Evolutionary conservation across 2,797 vertebrate genomes (phyloP).

Genomic region (Phoebastria nigripes): DNA sequence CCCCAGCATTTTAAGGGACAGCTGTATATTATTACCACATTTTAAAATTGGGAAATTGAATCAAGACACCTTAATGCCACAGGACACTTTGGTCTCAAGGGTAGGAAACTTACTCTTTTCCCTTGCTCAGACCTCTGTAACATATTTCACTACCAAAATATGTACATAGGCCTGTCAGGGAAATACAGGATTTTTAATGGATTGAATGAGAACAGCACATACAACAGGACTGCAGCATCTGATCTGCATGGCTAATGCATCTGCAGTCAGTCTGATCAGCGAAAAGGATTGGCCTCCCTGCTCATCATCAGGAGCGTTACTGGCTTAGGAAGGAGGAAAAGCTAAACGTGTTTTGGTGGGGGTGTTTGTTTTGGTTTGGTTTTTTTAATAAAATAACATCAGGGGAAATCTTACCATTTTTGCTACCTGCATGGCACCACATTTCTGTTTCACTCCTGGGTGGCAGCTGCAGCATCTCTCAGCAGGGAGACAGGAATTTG

Average conservation of each 20-base stretch:
- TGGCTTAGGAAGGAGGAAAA: background rate
- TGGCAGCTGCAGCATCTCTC: background rate
- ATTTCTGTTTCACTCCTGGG: background rate
- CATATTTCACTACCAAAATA: background rate
- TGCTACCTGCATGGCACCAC: background rate
- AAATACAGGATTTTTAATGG: background rate
- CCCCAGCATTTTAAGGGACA: background rate
- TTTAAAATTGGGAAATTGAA: background rate
- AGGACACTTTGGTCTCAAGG: accelerated
- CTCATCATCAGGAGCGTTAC: background rate
- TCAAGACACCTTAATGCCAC: background rate
- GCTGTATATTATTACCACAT: background rate
- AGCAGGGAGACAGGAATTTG: background rate
- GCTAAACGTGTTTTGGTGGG: background rate
- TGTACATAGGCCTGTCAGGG: background rate
- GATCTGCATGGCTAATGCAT: background rate
- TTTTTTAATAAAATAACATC: background rate
- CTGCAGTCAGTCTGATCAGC: background rate
- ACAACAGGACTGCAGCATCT: background rate
- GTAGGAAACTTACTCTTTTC: background rate
- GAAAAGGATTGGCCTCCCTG: background rate
- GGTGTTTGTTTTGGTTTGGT: background rate
- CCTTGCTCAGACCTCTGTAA: background rate
- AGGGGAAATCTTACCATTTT: background rate
- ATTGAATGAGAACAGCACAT: background rate